Evolutionary conservation across 2,113 vertebrate genomes (phyloP).

Genomic region (Bungarus multicinctus): DNA sequence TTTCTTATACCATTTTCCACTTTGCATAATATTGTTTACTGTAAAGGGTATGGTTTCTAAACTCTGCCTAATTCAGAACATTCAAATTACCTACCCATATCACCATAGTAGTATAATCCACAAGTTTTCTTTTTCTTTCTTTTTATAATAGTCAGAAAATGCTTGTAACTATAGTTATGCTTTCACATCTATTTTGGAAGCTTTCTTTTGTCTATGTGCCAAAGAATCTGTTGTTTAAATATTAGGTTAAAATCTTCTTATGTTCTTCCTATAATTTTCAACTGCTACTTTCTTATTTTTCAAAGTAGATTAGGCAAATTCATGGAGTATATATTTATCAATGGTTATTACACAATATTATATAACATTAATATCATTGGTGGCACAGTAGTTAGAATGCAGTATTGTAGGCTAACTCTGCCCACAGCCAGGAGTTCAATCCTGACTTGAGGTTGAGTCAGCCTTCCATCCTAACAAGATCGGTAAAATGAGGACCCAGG

Average conservation of each 20-base stretch:
- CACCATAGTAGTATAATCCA: neutral
- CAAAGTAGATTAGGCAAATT: neutral
- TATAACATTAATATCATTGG: neutral
- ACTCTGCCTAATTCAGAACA: neutral
- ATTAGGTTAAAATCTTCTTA: neutral
- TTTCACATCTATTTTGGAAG: neutral
- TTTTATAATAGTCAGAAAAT: rapidly evolving
- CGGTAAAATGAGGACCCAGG: neutral
- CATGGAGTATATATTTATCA: neutral
- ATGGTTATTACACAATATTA: neutral
- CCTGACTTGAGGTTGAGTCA: neutral
- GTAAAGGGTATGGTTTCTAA: neutral
- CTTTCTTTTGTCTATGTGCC: neutral
- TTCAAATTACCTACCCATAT: neutral
- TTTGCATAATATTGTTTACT: neutral
- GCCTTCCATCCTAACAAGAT: neutral
- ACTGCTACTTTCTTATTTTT: neutral
- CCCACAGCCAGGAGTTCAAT: neutral
- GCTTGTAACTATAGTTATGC: neutral
- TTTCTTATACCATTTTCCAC: neutral
- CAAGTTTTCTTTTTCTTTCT: neutral
- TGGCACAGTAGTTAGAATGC: neutral
- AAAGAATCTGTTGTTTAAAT: neutral
- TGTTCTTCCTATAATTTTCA: neutral
- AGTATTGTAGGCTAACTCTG: neutral